Evolutionary conservation across 2,113 vertebrate genomes (phyloP), one percentile per base, ranked within the genome.

Genomic region (Cynoglossus semilaevis): DNA sequence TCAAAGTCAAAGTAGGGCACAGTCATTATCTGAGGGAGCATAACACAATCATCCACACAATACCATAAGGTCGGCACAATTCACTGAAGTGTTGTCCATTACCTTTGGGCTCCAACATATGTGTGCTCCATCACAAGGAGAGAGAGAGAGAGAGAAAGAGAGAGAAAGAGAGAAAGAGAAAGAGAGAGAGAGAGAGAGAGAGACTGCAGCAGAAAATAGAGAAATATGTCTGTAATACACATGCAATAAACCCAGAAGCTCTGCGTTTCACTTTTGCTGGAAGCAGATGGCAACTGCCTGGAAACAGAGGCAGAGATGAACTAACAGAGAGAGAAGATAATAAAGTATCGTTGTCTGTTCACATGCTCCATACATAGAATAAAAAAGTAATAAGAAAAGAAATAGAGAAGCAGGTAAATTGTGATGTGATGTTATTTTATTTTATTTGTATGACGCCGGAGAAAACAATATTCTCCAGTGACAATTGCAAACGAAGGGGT

Each of bases 1-100:
- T 89, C 87, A 89, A 90, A 91, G 89, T 88, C 87, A 90, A 89
- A 87, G 83, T 87, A 90, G 88, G 87, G 80, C 85, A 84, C 71
- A 88, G 85, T 89, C 89, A 91, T 92, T 91, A 90, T 89, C 85
- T 86, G 68, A 70, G 80, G 80, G 78, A 89, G 85, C 81, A 85
- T 88, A 87, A 79, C 82, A 84, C 90, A 89, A 90, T 91, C 89
- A 88, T 86, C 85, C 83, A 65, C 79, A 91, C 88, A 88, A 91
- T 90, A 85, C 89, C 90, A 90, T 87, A 83, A 87, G 87, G 88
- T 88, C 80, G 76, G 77, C 81, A 74, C 83, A 88, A 89, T 89
- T 88, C 84, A 76, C 84, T 79, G 70, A 82, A 89, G 84, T 89
- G 85, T 77, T 88, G 88, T 86, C 81, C 59, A 79, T 88, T 87